Conservation (phyloP, 2,888 invertebrate species). For the Danaus chrysippus region DNA sequence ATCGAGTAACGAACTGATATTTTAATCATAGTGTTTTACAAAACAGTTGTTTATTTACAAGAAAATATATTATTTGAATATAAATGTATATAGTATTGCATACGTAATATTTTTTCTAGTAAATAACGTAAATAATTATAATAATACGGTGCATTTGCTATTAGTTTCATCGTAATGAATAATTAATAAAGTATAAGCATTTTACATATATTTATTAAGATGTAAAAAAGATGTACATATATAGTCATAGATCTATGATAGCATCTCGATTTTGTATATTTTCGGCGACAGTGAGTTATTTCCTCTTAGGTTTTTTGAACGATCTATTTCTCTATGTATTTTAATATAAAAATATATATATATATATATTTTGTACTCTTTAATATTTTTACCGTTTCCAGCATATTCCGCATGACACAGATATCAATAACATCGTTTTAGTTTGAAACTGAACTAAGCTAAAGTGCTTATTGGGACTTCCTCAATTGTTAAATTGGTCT, state of each 20-base stretch:
- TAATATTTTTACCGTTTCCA: slow-evolving; percentile 6
- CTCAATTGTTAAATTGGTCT: slow-evolving; percentile 68
- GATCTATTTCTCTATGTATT: too few relatives aligned
- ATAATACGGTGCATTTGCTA: too few relatives aligned
- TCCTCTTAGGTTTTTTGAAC: too few relatives aligned
- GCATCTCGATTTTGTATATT: too few relatives aligned
- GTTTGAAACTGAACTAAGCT: slow-evolving; percentile 55
- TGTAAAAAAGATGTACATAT: too few relatives aligned
- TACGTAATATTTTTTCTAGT: too few relatives aligned
- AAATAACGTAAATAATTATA: too few relatives aligned
- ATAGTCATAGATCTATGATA: too few relatives aligned
- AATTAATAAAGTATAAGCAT: too few relatives aligned
- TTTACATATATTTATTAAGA: too few relatives aligned
- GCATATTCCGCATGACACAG: slow-evolving; percentile 25
- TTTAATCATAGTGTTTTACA: background rate
- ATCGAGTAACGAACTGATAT: background rate
- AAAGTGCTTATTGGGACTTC: slow-evolving; percentile 61
- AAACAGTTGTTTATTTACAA: background rate
- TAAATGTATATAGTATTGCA: background rate
- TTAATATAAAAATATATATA: background rate
- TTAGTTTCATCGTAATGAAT: too few relatives aligned
- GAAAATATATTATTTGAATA: background rate
- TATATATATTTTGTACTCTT: background rate
- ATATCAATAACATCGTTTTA: slow-evolving; percentile 33
- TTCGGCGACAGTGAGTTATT: too few relatives aligned